Percentiles rank a stretch among this genome's conserved stretches.
These are phyloP conservation scores for Cylas formicarius DNA, from an alignment of 1,140 invertebrate species.

Conservation along the genomic window DNA sequence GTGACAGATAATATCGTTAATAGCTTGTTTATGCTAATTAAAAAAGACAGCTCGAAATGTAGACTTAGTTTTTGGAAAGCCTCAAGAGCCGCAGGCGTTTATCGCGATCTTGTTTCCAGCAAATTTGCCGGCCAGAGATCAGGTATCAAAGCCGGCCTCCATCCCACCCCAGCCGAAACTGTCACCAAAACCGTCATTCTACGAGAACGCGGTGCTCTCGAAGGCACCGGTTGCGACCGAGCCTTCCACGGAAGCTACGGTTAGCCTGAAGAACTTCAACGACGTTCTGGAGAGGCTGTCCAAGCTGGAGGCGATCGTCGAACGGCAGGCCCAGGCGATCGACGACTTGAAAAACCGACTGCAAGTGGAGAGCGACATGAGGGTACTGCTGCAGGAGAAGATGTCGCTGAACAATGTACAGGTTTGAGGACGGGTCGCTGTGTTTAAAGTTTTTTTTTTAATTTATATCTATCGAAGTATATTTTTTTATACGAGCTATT, in stretches of 20 bases:
- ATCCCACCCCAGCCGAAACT: conserved; percentile 11
- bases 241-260: neutral
- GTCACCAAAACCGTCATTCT: conserved; percentile 13
- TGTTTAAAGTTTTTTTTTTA: no score
- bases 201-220: conserved; percentile 11
- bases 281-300: conserved; percentile 46
- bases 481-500: no score
- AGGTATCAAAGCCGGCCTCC: neutral
- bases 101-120: neutral
- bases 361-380: conserved; percentile 50
- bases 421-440: conserved; percentile 14
- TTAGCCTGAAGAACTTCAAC: conserved; percentile 31
- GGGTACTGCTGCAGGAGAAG: conserved; percentile 50
- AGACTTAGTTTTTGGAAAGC: no score
- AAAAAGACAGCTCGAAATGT: no score
- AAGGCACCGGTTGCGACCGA: conserved; percentile 2
- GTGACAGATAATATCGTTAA: no score
- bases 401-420: conserved; percentile 33
- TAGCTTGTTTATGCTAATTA: no score
- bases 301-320: conserved; percentile 52
- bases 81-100: no score
- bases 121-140: conserved; percentile 1
- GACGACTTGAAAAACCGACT: conserved; percentile 50
- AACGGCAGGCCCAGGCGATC: conserved; percentile 51
- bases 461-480: no score